Evolutionary conservation across 1,140 invertebrate genomes (phyloP).

Genomic region (Asbolus verrucosus): DNA sequence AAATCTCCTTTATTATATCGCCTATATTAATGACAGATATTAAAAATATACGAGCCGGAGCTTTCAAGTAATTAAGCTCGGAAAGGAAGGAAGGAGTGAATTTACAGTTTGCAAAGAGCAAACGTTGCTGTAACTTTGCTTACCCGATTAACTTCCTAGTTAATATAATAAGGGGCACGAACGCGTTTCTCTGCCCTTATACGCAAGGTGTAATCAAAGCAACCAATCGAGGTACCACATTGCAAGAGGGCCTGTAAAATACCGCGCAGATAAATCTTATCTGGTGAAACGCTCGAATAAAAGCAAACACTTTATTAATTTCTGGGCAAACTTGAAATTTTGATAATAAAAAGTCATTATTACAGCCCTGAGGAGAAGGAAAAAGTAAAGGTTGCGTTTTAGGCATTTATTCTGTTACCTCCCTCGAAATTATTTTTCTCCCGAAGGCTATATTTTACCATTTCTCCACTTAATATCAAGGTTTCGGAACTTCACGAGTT

Average conservation of each 20-base stretch:
- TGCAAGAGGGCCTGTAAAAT: too few species aligned
- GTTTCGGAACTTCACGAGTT: background rate
- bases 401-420: background rate
- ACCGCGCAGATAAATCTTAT: background rate
- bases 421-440: too few species aligned
- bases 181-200: conserved; percentile 21
- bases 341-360: conserved; percentile 15
- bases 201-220: conserved; percentile 2
- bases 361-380: background rate
- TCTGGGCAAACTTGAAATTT: background rate
- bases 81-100: conserved; percentile 37
- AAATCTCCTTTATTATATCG: conserved; percentile 16
- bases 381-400: background rate
- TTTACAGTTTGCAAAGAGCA: conserved; percentile 36
- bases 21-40: conserved; percentile 35
- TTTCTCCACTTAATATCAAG: background rate
- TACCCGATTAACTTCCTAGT: conserved; percentile 37
- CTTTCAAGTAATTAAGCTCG: conserved; percentile 41
- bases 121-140: conserved; percentile 37
- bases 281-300: background rate
- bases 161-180: conserved; percentile 38
- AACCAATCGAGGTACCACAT: too few species aligned
- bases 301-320: background rate
- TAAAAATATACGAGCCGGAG: conserved; percentile 36
- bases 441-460: too few species aligned